Evolutionary conservation across 2,888 invertebrate genomes (phyloP).

Genomic region (Hirtodrosophila alboralis): DNA sequence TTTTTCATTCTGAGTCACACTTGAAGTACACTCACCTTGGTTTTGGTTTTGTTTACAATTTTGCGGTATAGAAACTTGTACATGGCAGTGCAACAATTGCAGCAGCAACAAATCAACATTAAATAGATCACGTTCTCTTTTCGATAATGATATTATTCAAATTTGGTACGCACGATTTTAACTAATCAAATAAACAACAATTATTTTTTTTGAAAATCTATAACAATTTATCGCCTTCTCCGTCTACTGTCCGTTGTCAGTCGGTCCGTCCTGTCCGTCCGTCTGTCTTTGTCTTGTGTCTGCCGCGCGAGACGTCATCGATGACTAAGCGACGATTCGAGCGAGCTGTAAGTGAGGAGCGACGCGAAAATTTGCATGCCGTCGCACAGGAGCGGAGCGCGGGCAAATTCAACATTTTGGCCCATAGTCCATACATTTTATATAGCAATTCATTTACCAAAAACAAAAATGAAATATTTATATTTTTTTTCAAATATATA

Average conservation of each 20-base stretch:
- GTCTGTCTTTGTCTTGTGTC: conserved; percentile 29
- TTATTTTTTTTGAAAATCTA: conserved; percentile 10
- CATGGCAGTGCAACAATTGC: conserved; percentile 46
- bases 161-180: conserved; percentile 37
- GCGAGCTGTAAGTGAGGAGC: conserved; percentile 30
- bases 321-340: conserved; percentile 57
- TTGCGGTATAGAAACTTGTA: conserved; percentile 65
- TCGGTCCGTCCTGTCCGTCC: conserved; percentile 13
- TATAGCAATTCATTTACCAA: too few species aligned
- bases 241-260: neutral
- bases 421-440: too few species aligned
- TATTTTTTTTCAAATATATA: too few species aligned
- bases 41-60: conserved; percentile 53
- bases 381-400: conserved; percentile 39
- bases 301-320: conserved; percentile 64
- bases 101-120: conserved; percentile 21
- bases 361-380: conserved; percentile 40
- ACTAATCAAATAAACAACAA: conserved; percentile 5
- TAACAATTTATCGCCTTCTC: conserved; percentile 26
- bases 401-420: conserved; percentile 31
- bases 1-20: conserved; percentile 26
- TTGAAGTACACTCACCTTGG: conserved; percentile 61
- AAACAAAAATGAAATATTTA: too few species aligned
- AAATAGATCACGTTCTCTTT: conserved; percentile 26
- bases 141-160: conserved; percentile 18